phyloP scores from a whole-genome alignment of 2,888 invertebrate species.

The Lasioglossum villosulum region DNA sequence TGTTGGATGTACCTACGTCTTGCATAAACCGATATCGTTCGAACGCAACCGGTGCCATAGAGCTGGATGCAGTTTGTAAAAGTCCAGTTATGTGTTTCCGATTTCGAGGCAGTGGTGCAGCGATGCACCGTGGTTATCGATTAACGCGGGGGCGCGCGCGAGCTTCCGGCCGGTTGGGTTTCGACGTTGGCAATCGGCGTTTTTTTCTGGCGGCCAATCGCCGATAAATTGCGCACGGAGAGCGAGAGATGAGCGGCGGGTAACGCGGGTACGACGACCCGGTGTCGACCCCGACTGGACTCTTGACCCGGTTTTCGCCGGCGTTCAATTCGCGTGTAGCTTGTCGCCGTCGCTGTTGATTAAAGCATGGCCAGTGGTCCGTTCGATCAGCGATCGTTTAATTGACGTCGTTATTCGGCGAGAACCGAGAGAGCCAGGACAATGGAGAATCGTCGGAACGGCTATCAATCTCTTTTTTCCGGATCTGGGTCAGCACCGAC shows the following conservation, averaged over 20 bases:
- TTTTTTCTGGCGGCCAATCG: slow-evolving; percentile 29
- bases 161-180: slow-evolving; percentile 3
- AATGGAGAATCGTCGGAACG: slow-evolving; percentile 15
- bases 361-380: slow-evolving; percentile 27
- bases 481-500: slow-evolving; percentile 46
- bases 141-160: not conserved
- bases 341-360: slow-evolving; percentile 56
- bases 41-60: not conserved
- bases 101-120: not conserved
- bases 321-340: slow-evolving; percentile 57
- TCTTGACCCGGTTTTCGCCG: slow-evolving; percentile 68
- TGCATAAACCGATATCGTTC: not conserved
- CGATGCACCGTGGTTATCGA: slow-evolving; percentile 20
- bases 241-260: slow-evolving; percentile 19
- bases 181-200: slow-evolving; percentile 3
- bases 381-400: slow-evolving; percentile 35
- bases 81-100: not conserved
- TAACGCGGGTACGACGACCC: slow-evolving; percentile 60
- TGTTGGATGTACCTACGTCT: too few relatives aligned
- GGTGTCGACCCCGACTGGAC: slow-evolving; percentile 66
- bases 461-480: slow-evolving; percentile 38
- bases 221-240: slow-evolving; percentile 56
- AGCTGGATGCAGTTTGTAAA: not conserved
- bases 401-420: slow-evolving; percentile 46
- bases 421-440: slow-evolving; percentile 3